A percentile compares a stretch with the other conserved stretches of the same genome.
phyloP scores from a whole-genome alignment of 2,797 vertebrate genomes.

The Euthynnus affinis region DNA sequence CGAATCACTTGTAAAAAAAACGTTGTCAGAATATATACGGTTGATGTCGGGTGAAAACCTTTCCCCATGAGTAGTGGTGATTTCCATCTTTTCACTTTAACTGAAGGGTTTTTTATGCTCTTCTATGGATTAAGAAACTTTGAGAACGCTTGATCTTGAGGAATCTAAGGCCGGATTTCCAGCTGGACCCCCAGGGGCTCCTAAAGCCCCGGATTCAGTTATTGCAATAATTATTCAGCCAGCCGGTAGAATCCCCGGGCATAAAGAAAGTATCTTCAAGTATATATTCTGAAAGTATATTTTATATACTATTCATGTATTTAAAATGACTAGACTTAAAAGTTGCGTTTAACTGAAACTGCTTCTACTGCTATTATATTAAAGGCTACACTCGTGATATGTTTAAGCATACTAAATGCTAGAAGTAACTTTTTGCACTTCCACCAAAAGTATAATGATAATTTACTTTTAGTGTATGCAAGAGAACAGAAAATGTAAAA shows the following conservation, averaged over 20 bases:
- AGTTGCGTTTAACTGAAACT: too few relatives aligned
- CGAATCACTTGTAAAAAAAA: slow-evolving; percentile 10
- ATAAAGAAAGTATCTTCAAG: neutral
- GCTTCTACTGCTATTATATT: too few relatives aligned
- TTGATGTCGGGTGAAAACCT: slow-evolving; percentile 32
- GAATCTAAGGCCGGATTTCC: slow-evolving; percentile 14
- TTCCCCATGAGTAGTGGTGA: neutral
- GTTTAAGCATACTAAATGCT: neutral
- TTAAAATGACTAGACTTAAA: neutral
- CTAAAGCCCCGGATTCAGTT: neutral
- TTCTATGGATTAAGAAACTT: slow-evolving; percentile 5
- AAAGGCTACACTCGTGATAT: neutral
- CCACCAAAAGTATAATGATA: too few relatives aligned
- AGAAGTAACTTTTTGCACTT: too few relatives aligned
- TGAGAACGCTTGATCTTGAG: neutral
- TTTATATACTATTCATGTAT: neutral
- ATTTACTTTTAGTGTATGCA: neutral
- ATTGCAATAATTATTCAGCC: slow-evolving; percentile 9
- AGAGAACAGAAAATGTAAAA: too few relatives aligned
- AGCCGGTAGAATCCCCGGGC: neutral
- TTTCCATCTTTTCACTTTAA: slow-evolving; percentile 11
- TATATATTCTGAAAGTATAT: neutral
- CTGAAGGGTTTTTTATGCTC: slow-evolving; percentile 22
- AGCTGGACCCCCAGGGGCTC: neutral
- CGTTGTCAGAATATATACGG: neutral